Conservation (phyloP, 2,797 vertebrate species). For the Myoxocephalus aenaeus region DNA sequence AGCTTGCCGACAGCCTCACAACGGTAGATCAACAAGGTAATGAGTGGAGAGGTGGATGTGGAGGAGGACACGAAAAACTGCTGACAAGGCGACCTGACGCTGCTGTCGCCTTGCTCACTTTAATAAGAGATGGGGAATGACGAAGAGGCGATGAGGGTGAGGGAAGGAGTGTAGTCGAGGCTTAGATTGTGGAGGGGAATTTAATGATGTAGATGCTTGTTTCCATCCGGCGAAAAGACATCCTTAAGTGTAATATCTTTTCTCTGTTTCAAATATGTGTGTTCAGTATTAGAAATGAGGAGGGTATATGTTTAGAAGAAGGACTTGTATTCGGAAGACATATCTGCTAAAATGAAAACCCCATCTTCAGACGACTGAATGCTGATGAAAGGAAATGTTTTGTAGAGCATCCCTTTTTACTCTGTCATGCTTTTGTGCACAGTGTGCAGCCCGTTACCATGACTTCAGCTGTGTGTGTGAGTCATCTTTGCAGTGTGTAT, state of each 20-base stretch:
- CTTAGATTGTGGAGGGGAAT: constrained; percentile 32
- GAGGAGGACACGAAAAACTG: constrained; percentile 52
- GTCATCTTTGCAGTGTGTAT: constrained; percentile 58
- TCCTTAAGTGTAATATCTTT: not conserved
- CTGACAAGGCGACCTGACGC: constrained; percentile 62
- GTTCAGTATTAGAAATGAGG: constrained; percentile 1
- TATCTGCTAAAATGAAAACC: constrained; percentile 13
- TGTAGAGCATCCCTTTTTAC: constrained; percentile 22
- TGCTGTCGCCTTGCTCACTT: constrained; percentile 45
- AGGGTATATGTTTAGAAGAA: not conserved
- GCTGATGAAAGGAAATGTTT: constrained; percentile 42
- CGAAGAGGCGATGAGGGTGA: constrained; percentile 18
- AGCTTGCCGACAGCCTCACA: constrained; percentile 54
- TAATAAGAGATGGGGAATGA: constrained; percentile 52
- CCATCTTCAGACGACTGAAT: constrained; percentile 25
- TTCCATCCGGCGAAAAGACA: constrained; percentile 3
- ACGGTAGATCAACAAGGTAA: constrained; percentile 65
- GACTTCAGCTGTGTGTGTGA: constrained; percentile 50
- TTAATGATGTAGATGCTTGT: constrained; percentile 35
- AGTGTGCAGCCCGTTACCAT: constrained; percentile 49
- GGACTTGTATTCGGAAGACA: not conserved
- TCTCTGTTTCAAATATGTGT: not conserved
- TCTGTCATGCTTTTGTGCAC: constrained; percentile 44
- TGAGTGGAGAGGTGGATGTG: constrained; percentile 43
- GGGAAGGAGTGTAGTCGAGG: constrained; percentile 18